Percentiles rank a stretch among this genome's conserved stretches.
Conservation (phyloP, 2,797 vertebrate species). For the Oreochromis mossambicus region DNA sequence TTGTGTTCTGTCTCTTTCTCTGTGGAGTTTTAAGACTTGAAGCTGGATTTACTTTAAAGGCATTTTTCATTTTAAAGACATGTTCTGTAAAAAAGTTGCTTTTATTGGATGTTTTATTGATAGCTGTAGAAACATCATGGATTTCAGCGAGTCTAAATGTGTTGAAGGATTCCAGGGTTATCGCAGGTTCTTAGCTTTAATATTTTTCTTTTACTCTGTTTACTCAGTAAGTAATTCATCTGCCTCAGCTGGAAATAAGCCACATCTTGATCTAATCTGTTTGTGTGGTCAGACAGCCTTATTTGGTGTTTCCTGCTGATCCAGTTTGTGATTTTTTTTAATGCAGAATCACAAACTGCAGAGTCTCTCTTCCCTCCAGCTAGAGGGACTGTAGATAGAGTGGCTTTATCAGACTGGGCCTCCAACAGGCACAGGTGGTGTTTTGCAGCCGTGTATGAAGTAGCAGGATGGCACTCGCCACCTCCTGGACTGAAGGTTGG, state of each 20-base stretch:
- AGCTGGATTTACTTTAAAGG: background rate
- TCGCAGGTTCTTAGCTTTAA: accelerated
- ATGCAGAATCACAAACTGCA: background rate
- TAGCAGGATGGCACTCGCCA: background rate
- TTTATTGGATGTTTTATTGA: background rate
- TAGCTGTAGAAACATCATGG: accelerated
- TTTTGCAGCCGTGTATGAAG: background rate
- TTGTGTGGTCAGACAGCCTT: background rate
- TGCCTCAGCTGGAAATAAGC: accelerated
- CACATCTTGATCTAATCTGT: background rate
- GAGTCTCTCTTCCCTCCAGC: background rate
- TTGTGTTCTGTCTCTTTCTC: background rate
- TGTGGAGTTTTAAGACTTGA: background rate
- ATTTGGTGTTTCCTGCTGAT: background rate
- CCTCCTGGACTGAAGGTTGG: background rate
- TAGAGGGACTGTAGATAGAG: background rate
- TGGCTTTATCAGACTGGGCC: background rate
- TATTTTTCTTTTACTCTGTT: background rate
- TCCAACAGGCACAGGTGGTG: background rate
- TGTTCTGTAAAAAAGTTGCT: background rate
- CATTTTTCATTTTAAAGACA: background rate
- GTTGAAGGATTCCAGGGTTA: background rate
- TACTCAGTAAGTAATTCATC: background rate
- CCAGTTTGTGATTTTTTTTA: background rate
- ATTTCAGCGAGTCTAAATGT: background rate